Base-by-base conservation (phyloP, 2,113 vertebrate species). In the Pedionomus torquatus region DNA sequence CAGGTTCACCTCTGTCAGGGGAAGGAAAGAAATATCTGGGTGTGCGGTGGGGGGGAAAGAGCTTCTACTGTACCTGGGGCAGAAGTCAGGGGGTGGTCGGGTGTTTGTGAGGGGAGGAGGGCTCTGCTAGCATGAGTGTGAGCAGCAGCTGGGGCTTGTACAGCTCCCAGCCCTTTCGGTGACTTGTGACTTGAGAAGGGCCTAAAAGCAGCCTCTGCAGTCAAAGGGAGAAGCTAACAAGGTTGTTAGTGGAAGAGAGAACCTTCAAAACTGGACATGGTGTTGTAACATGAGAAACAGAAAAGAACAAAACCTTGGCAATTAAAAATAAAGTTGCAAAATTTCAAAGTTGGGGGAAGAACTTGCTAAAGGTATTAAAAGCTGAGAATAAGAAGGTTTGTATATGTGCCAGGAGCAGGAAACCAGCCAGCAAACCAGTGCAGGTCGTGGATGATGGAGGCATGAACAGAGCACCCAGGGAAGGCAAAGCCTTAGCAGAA, bases 11-110 rank as follows among this genome's bases (percentile, higher is more conserved):
- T 95, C 84, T 95, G 83, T 92, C 80, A 64, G 25, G 13, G 85
- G 81, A 89, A 92, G 80, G 86, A 54, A 86, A 93, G 87, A 78
- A 95, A 64, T 46, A 87, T 43, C n/a, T 65, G 72, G 55, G 80
- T 2, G 4, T 91, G 89, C 0, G 10, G 61, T 1, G 4, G 20
- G 26, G 48, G 30, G 55, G 90, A 71, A 91, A 84, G 52, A 87
- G 61, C 85, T 66, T 85, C 52, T 85, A 4, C 81, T 65, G 65
- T 44, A 79, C 2, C 1, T 2, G 13, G 39, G 74, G 70, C 78
- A 71, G 6, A 93, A 95, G 90, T 82, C 84, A 87, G 74, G 60
- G 31, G 71, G 80, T 74, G 37, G 41, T 28, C 2, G 30, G 30
- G 55, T 61, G 52, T 64, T 23, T 41, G 35, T 7, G 4, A 6